Percentiles rank a stretch among this genome's conserved stretches.
These are phyloP conservation scores for Ancistrus triradiatus DNA, from an alignment of 2,113 vertebrate genomes.

Conservation along the genomic window DNA sequence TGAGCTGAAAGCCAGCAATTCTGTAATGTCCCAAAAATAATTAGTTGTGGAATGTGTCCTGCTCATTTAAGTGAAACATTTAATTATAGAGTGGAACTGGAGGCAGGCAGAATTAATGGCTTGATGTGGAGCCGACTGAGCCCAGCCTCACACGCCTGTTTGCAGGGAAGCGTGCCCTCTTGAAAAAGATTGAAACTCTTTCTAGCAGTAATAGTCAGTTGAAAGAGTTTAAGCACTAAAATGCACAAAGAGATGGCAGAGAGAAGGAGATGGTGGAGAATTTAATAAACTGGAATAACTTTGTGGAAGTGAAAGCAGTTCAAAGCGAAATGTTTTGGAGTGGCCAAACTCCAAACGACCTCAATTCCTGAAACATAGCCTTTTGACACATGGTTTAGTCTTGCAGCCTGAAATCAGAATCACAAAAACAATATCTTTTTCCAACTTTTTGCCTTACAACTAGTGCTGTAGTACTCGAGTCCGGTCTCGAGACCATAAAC, in stretches of 20 bases:
- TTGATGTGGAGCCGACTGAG: slow-evolving; percentile 30
- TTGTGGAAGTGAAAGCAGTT: too few species aligned
- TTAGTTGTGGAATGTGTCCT: slow-evolving; percentile 37
- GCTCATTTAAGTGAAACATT: slow-evolving; percentile 44
- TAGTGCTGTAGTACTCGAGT: too few species aligned
- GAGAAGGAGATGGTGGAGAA: background rate
- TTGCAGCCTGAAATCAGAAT: too few species aligned
- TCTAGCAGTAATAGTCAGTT: background rate
- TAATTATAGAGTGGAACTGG: slow-evolving; percentile 44
- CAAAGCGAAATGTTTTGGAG: too few species aligned
- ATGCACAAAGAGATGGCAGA: background rate
- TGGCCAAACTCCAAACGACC: too few species aligned
- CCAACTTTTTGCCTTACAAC: too few species aligned
- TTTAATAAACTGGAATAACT: background rate
- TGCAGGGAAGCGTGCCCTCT: slow-evolving; percentile 19
- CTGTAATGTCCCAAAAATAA: slow-evolving; percentile 31
- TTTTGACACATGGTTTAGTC: too few species aligned
- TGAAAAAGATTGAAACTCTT: background rate
- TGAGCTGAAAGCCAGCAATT: background rate
- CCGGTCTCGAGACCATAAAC: too few species aligned
- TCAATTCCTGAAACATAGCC: too few species aligned
- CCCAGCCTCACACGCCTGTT: slow-evolving; percentile 21
- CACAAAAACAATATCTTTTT: too few species aligned
- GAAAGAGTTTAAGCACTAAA: background rate
- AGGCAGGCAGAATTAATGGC: slow-evolving; percentile 33